Conservation (phyloP, 2,888 invertebrate species). For the Eristalinus aeneus region DNA sequence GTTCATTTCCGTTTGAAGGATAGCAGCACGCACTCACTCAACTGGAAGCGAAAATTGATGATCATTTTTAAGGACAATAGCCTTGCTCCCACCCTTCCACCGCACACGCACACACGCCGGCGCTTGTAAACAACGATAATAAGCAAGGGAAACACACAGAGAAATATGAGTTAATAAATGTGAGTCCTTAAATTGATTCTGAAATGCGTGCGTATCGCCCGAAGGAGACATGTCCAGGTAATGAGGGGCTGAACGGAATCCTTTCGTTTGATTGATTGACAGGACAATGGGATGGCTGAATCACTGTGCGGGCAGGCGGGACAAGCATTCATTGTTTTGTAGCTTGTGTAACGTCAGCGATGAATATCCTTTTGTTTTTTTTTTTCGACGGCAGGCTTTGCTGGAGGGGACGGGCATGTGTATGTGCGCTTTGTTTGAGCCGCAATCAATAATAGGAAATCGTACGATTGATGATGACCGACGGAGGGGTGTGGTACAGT, state of each 20-base stretch:
- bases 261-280: constrained; percentile 62
- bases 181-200: constrained; percentile 54
- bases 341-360: background rate
- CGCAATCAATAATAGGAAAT: constrained; percentile 58
- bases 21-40: constrained; percentile 33
- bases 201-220: constrained; percentile 27
- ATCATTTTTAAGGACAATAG: constrained; percentile 48
- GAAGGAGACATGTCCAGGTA: constrained; percentile 30
- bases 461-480: constrained; percentile 34
- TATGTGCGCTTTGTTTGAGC: background rate
- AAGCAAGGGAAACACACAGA: constrained; percentile 28
- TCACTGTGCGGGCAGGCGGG: background rate
- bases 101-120: background rate
- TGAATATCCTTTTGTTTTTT: constrained; percentile 16
- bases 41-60: constrained; percentile 56
- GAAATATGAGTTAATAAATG: constrained; percentile 66
- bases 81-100: background rate
- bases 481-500: constrained; percentile 47
- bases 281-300: constrained; percentile 49
- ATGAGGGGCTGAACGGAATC: constrained; percentile 30
- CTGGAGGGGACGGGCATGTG: background rate
- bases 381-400: background rate
- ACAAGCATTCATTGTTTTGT: constrained; percentile 24
- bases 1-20: constrained; percentile 55
- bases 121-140: constrained; percentile 23